Percentiles rank a stretch among this genome's conserved stretches.
Evolutionary conservation across 1,140 invertebrate genomes (phyloP).

Genomic region (Philotrypesis tridentata): DNA sequence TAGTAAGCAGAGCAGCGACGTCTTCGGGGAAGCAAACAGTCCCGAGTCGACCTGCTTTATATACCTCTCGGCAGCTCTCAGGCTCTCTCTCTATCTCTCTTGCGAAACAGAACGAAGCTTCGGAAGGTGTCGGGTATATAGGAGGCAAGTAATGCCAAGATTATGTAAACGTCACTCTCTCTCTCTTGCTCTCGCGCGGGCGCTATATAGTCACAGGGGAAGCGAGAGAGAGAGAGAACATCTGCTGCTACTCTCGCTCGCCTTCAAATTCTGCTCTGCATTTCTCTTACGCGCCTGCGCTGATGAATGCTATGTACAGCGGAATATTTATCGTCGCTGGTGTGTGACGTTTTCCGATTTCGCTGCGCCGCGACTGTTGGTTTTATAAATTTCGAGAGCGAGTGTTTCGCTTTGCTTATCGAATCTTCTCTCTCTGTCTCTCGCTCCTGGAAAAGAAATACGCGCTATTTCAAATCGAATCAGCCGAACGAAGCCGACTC

Average conservation of each 20-base stretch:
- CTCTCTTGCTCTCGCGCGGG: constrained; percentile 46
- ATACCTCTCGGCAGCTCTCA: constrained; percentile 46
- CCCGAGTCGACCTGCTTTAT: constrained; percentile 56
- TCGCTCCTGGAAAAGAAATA: background rate
- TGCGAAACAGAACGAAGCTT: constrained; percentile 3
- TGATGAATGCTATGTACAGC: background rate
- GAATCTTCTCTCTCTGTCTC: too few species aligned
- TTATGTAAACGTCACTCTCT: constrained; percentile 70
- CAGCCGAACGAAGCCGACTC: background rate
- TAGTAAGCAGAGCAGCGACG: background rate
- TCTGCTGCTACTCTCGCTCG: background rate
- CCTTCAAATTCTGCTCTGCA: background rate
- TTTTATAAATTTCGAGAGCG: background rate
- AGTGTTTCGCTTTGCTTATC: background rate
- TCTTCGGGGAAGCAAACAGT: constrained; percentile 45
- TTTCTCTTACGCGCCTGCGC: background rate
- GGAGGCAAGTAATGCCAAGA: constrained; percentile 69
- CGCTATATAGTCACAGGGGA: constrained; percentile 20
- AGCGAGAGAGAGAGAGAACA: background rate
- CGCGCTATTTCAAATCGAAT: background rate
- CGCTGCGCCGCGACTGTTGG: background rate
- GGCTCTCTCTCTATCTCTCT: too few species aligned
- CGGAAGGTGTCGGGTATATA: constrained; percentile 35
- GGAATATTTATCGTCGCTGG: background rate
- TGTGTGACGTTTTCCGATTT: background rate